A percentile compares a stretch with the other conserved stretches of the same genome.
Evolutionary conservation across 2,797 vertebrate genomes (phyloP).

Genomic region (Melanotaenia pygmaea): DNA sequence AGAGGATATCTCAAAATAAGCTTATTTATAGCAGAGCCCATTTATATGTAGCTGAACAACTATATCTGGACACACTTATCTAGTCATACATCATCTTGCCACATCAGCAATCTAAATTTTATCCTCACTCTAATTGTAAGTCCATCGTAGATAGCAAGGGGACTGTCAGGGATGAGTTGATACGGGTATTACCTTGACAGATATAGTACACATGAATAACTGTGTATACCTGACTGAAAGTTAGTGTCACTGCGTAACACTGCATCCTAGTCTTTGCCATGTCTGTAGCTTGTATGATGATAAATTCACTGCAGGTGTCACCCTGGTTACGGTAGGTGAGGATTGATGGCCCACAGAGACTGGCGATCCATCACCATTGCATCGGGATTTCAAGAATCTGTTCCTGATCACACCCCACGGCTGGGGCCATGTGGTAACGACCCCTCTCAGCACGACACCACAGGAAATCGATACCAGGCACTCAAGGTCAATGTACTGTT

Average conservation of each 20-base stretch:
- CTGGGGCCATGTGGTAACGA: constrained; percentile 90
- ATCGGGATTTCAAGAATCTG: constrained; percentile 96
- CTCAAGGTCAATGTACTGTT: constrained; percentile 99
- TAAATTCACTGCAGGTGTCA: constrained; percentile 94
- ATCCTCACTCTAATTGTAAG: constrained; percentile 48
- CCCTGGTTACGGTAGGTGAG: constrained; percentile 84
- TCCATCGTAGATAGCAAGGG: constrained; percentile 39
- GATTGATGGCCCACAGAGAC: constrained; percentile 91
- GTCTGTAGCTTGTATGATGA: constrained; percentile 86
- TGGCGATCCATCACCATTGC: constrained; percentile 91
- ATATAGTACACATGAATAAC: constrained; percentile 22
- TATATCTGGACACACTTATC: constrained; percentile 60
- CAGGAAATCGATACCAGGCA: constrained; percentile 97
- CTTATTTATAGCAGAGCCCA: constrained; percentile 16
- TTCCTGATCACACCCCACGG: constrained; percentile 92
- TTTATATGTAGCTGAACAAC: constrained; percentile 46
- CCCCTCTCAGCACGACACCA: constrained; percentile 91
- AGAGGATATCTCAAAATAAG: constrained; percentile 18
- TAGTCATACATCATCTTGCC: constrained; percentile 62
- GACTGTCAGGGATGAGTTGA: constrained; percentile 9
- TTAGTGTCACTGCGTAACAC: constrained; percentile 66
- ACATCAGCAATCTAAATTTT: constrained; percentile 65
- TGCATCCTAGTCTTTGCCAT: constrained; percentile 50
- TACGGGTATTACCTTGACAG: constrained; percentile 32
- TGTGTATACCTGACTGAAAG: constrained; percentile 45